Evolutionary conservation across 2,888 invertebrate genomes (phyloP).

Genomic region (Cheilosia vulpina): DNA sequence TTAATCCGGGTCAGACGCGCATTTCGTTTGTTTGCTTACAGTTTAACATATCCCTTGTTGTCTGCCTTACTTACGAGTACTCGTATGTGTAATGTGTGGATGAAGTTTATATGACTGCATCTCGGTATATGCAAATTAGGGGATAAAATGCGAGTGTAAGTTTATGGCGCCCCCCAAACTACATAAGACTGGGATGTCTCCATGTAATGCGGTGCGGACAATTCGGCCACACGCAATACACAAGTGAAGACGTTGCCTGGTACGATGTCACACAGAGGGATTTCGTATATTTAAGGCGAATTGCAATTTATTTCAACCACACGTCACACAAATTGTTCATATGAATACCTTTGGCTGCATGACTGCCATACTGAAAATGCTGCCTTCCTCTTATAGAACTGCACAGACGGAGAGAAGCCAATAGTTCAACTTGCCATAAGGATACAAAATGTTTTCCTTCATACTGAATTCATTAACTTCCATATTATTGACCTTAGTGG

Average conservation of each 20-base stretch:
- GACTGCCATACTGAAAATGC: neutral
- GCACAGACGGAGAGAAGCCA: conserved; percentile 3
- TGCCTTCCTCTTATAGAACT: neutral
- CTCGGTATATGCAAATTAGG: neutral
- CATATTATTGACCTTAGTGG: conserved; percentile 16
- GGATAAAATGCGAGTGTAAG: conserved; percentile 4
- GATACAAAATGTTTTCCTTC: neutral
- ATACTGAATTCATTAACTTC: conserved; percentile 29
- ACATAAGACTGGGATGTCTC: neutral
- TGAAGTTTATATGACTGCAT: too few relatives aligned
- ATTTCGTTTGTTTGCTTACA: conserved; percentile 27
- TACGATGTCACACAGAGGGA: too few relatives aligned
- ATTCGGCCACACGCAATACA: neutral
- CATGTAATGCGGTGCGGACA: neutral
- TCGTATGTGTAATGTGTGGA: neutral
- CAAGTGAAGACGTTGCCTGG: too few relatives aligned
- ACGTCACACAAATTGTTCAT: too few relatives aligned
- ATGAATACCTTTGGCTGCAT: neutral
- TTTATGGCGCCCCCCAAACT: neutral
- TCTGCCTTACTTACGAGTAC: neutral
- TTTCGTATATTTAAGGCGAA: too few relatives aligned
- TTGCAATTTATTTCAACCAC: too few relatives aligned
- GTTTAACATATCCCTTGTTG: conserved; percentile 25
- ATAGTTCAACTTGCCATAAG: conserved; percentile 26
- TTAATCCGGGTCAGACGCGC: conserved; percentile 37